Percentiles rank a stretch among this genome's conserved stretches.
phyloP scores from a whole-genome alignment of 2,888 invertebrate genomes.

The Spialia ferax region DNA sequence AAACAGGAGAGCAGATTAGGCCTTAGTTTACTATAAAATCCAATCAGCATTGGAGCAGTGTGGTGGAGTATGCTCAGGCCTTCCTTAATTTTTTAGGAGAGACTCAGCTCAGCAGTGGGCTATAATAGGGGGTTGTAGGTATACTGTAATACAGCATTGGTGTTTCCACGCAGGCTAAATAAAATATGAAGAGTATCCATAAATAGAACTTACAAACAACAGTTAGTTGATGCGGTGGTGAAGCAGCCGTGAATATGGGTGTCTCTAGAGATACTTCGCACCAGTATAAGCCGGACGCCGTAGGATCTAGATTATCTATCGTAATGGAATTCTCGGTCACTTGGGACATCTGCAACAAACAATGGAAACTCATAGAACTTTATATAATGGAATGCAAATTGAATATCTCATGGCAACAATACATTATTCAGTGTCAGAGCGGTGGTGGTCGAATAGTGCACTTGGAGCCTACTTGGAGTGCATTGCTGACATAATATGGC shows the following conservation, averaged over 20 bases:
- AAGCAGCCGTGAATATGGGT: slow-evolving; percentile 94
- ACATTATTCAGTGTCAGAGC: not conserved
- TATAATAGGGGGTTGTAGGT: no score
- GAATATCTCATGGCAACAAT: not conserved
- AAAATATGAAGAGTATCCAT: not conserved
- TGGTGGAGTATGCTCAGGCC: no score
- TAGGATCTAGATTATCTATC: slow-evolving; percentile 92
- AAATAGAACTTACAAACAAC: slow-evolving; percentile 91
- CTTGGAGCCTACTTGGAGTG: no score
- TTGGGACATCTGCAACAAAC: slow-evolving; percentile 71
- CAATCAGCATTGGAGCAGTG: no score
- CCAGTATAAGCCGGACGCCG: slow-evolving; percentile 92
- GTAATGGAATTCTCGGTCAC: slow-evolving; percentile 86
- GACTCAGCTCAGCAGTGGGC: no score
- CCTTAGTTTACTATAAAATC: no score
- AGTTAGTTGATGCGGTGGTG: slow-evolving; percentile 91
- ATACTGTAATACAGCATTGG: no score
- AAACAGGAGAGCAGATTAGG: no score
- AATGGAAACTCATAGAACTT: slow-evolving; percentile 16
- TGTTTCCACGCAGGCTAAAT: not conserved
- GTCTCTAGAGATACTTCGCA: slow-evolving; percentile 94
- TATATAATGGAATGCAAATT: slow-evolving; percentile 26
- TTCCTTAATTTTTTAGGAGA: no score
- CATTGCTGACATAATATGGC: no score
- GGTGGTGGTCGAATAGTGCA: no score